Base-by-base conservation (phyloP, 2,113 vertebrate species). In the Machaerirhynchus nigripectus region DNA sequence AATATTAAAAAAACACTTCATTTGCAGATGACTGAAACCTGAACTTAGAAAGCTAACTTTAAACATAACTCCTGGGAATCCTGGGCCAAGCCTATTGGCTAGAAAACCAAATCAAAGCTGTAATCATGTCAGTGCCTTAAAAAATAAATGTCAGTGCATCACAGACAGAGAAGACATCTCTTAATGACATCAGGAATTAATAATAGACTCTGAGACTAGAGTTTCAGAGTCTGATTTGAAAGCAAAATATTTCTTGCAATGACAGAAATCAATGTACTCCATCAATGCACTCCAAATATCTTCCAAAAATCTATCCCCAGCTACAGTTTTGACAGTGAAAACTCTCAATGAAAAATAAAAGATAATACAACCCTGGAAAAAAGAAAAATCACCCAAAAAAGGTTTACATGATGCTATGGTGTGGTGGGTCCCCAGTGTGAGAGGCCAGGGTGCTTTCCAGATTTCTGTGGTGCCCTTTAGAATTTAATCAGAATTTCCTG, bases 111-210 rank as follows among this genome's bases (percentile, higher is more conserved):
- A 93, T 83, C 1, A 3, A 86, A 90, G 39, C 11, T 88, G 33
- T 80, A 92, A 90, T 92, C 59, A 52, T 40, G 27, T 63, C 87
- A 74, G 23, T 65, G 52, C 56, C 59, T 96, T 59, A 65, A 57
- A 67, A 95, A 90, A 95, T 79, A 80, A 79, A 79, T 74, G 90
- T 63, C 85, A 90, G 78, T 83, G 37, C 73, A 87, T 74, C 4
- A 6, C 40, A 84, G 83, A 74, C 42, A 84, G 79, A 88, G 59
- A 87, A 95, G 63, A 89, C n/a, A 78, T 86, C 50, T 77, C 74
- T 91, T 95, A 90, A 85, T 86, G 90, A 87, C 69, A 93, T 93
- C 67, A 92, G 52, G 37, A 95, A 92, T 88, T 95, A 90, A 87
- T 95, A 94, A 88, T 12, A 93, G 73, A 89, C 76, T 93, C 83